Conservation (phyloP, 2,113 vertebrate genomes). For the Microcebus ravelobensis region DNA sequence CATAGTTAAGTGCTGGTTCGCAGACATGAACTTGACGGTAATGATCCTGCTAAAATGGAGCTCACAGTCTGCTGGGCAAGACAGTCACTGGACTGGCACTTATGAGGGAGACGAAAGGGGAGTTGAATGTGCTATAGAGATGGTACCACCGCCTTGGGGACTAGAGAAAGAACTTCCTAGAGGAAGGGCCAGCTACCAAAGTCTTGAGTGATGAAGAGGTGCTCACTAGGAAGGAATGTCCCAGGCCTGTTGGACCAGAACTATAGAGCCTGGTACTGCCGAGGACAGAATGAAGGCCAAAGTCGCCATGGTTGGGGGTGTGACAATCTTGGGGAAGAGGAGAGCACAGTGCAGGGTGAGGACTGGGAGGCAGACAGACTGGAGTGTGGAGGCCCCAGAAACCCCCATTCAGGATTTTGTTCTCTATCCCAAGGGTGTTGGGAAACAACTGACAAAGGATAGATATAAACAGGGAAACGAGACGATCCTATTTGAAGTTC, state of each 20-base stretch:
- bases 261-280: not conserved
- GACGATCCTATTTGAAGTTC: not conserved
- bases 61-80: not conserved
- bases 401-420: not conserved
- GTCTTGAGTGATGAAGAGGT: not conserved
- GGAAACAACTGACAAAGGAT: not conserved
- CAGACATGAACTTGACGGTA: accelerated
- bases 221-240: not conserved
- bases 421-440: not conserved
- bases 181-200: not conserved
- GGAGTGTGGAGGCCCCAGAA: not conserved
- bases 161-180: not conserved
- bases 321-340: not conserved
- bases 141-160: not conserved
- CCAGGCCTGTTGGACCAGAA: not conserved
- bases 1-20: not conserved
- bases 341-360: not conserved
- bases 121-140: accelerated
- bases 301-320: accelerated
- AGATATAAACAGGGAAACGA: not conserved
- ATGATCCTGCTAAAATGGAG: not conserved
- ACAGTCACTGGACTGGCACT: not conserved
- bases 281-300: not conserved
- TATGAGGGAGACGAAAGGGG: accelerated
- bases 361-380: not conserved